phyloP scores from a whole-genome alignment of 2,888 invertebrate species.

The Crioceris asparagi region DNA sequence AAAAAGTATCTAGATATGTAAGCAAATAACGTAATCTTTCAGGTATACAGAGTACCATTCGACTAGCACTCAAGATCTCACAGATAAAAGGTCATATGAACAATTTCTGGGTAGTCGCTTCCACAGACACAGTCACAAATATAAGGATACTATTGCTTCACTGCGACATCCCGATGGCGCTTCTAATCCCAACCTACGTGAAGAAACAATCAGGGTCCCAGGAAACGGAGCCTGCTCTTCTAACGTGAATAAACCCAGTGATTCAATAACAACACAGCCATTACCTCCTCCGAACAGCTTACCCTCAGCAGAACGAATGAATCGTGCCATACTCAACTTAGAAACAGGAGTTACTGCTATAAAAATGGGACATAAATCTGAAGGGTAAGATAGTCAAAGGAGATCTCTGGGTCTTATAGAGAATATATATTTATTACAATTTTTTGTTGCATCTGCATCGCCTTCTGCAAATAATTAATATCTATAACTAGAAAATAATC shows the following conservation, averaged over 20 bases:
- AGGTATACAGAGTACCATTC: constrained; percentile 44
- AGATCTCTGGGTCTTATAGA: too few relatives aligned
- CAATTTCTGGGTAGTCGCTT: constrained; percentile 39
- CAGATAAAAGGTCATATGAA: constrained; percentile 23
- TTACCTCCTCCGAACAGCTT: constrained; percentile 47
- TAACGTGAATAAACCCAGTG: constrained; percentile 6
- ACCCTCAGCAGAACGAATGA: constrained; percentile 52
- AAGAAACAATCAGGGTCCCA: constrained; percentile 52
- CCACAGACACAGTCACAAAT: constrained; percentile 50
- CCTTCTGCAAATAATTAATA: too few relatives aligned
- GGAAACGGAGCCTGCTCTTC: constrained; percentile 34
- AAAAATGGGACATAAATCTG: constrained; percentile 45
- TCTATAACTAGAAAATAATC: too few relatives aligned
- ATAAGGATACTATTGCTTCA: constrained; percentile 49
- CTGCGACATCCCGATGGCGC: constrained; percentile 85
- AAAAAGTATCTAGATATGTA: too few relatives aligned
- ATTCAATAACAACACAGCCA: constrained; percentile 27
- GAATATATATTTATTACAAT: too few relatives aligned
- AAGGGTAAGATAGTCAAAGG: too few relatives aligned
- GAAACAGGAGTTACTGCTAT: constrained; percentile 55
- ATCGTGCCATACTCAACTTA: constrained; percentile 49
- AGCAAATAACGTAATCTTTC: too few relatives aligned
- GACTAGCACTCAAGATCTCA: constrained; percentile 43
- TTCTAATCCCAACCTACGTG: constrained; percentile 80
- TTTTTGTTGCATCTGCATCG: too few relatives aligned